Percentiles rank a stretch among this genome's conserved stretches.
Conservation (phyloP, 2,797 vertebrate species). For the Cynopterus sphinx region DNA sequence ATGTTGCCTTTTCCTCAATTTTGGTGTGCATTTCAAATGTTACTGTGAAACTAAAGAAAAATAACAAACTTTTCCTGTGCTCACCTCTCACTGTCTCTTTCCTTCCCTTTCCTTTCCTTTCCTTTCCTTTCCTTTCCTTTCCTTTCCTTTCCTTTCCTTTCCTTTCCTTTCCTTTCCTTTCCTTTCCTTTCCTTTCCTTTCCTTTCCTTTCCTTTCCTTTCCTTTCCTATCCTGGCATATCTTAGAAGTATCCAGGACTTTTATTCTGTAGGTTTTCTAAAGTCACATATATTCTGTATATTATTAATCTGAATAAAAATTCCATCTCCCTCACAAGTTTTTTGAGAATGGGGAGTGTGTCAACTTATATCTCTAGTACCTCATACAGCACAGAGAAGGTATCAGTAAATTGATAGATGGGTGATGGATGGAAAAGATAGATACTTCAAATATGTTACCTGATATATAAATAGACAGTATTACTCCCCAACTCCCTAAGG, state of each 20-base stretch:
- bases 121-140: neutral
- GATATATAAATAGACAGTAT: neutral
- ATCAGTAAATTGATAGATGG: neutral
- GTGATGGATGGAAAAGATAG: neutral
- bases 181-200: neutral
- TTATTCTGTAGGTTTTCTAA: neutral
- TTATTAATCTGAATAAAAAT: neutral
- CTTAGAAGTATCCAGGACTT: neutral
- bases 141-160: neutral
- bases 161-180: neutral
- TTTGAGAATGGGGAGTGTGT: neutral
- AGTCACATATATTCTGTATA: neutral
- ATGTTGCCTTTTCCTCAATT: neutral
- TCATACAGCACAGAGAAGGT: neutral
- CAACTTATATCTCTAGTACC: neutral
- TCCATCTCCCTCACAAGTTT: neutral
- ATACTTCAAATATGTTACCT: neutral
- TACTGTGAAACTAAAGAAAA: conserved; percentile 3
- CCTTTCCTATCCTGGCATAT: neutral
- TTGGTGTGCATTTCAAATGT: neutral
- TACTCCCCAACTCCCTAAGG: neutral
- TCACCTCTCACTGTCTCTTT: neutral
- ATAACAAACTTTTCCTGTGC: neutral
- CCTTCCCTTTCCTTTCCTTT: neutral
- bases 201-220: no score